A percentile compares a stretch with the other conserved stretches of the same genome.
Evolutionary conservation across 2,113 vertebrate species (phyloP).

Genomic region (Esox niger): DNA sequence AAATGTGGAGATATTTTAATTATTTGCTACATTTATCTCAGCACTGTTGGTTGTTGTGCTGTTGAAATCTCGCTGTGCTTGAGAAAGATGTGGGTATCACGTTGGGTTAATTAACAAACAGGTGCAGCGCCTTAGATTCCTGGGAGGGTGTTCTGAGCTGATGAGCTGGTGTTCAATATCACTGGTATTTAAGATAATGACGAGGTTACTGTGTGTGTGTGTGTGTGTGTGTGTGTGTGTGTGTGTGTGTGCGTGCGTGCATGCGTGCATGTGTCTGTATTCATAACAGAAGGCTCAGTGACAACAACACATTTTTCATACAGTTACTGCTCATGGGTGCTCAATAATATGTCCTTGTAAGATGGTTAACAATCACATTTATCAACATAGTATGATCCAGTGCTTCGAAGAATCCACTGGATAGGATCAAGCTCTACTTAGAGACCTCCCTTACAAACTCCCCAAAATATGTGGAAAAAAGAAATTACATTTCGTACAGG

Average conservation of each 20-base stretch:
- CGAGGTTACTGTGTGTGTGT: background rate
- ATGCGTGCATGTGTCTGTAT: too few relatives aligned
- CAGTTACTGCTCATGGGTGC: constrained; percentile 45
- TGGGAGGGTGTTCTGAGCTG: background rate
- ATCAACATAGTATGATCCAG: constrained; percentile 43
- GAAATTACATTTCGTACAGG: constrained; percentile 34
- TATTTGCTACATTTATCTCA: background rate
- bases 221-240: constrained; percentile 17
- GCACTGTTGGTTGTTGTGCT: background rate
- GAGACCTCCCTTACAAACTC: constrained; percentile 17
- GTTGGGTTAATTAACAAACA: too few relatives aligned
- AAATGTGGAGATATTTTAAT: background rate
- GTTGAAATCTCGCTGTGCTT: too few relatives aligned
- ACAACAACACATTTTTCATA: constrained; percentile 48
- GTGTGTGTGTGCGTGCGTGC: constrained; percentile 19
- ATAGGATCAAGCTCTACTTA: constrained; percentile 5
- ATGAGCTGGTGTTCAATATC: background rate
- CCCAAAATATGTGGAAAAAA: constrained; percentile 21
- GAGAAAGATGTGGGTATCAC: too few relatives aligned
- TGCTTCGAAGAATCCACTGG: constrained; percentile 26
- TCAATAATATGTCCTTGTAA: constrained; percentile 48
- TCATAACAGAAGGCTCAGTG: constrained; percentile 16
- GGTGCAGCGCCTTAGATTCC: too few relatives aligned
- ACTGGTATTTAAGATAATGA: background rate
- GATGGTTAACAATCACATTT: constrained; percentile 44